Evolutionary conservation across 2,888 invertebrate genomes (phyloP).

Genomic region (Dicycla oo): DNA sequence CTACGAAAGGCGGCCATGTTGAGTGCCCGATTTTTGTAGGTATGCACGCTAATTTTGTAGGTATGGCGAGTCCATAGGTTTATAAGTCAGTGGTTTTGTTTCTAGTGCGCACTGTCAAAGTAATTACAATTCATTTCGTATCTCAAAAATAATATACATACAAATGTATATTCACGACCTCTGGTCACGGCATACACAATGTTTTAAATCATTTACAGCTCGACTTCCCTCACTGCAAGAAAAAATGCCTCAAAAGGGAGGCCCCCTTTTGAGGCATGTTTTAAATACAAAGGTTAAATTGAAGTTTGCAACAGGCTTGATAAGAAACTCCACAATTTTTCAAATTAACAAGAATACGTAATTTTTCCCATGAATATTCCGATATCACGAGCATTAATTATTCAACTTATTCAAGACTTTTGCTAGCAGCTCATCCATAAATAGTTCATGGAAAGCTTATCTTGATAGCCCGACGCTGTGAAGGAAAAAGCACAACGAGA

Average conservation of each 20-base stretch:
- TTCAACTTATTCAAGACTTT: conserved; percentile 43
- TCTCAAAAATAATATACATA: not conserved
- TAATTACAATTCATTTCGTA: not conserved
- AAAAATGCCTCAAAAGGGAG: too few species aligned
- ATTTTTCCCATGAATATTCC: conserved; percentile 12
- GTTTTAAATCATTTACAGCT: not conserved
- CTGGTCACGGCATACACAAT: not conserved
- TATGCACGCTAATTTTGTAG: too few species aligned
- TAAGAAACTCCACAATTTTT: not conserved
- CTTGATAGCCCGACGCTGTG: conserved; percentile 29
- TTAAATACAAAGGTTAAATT: not conserved
- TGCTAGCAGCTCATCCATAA: conserved; percentile 32
- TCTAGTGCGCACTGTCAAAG: too few species aligned
- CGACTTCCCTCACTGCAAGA: not conserved
- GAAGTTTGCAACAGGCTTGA: not conserved
- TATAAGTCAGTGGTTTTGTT: too few species aligned
- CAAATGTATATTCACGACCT: not conserved
- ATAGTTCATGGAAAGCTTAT: conserved; percentile 55
- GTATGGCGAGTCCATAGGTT: too few species aligned
- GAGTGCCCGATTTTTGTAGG: too few species aligned
- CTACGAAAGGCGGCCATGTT: too few species aligned
- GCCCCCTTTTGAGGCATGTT: not conserved
- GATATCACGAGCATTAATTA: conserved; percentile 39
- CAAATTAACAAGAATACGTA: not conserved
- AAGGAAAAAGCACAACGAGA: conserved; percentile 45